phyloP scores from a whole-genome alignment of 2,797 vertebrate species.

The Sternotherus odoratus region DNA sequence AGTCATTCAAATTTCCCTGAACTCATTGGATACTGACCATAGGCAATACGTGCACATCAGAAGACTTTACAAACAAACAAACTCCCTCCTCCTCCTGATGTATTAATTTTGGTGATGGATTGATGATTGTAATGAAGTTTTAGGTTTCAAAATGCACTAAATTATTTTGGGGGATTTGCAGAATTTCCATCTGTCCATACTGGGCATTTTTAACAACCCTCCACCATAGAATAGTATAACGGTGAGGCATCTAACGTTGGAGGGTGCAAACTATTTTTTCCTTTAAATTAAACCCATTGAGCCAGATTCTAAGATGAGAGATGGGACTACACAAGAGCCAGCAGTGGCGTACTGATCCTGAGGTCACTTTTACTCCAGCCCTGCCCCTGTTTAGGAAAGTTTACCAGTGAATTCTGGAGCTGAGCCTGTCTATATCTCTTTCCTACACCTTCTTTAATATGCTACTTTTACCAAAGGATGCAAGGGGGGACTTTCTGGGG shows the following conservation, averaged over 20 bases:
- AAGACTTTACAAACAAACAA: background rate
- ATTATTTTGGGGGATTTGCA: background rate
- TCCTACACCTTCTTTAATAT: background rate
- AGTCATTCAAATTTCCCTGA: rapidly evolving
- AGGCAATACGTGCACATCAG: rapidly evolving
- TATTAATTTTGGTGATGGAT: background rate
- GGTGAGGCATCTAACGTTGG: background rate
- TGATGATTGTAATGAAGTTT: background rate
- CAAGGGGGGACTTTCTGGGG: background rate
- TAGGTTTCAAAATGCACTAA: background rate
- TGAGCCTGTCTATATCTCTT: background rate
- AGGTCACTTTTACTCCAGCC: rapidly evolving
- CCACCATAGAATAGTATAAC: background rate
- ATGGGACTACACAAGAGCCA: background rate
- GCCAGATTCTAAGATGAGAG: background rate
- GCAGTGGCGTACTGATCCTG: rapidly evolving
- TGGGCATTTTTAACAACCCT: background rate
- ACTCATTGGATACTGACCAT: rapidly evolving
- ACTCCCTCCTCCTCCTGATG: background rate
- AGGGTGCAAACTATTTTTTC: background rate
- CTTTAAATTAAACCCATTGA: background rate
- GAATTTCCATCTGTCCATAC: background rate
- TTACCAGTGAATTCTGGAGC: background rate
- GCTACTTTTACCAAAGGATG: rapidly evolving
- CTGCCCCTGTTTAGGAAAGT: background rate